Percentiles rank a stretch among this genome's conserved stretches.
These are phyloP conservation scores for Petrolisthes cinctipes DNA, from an alignment of 2,888 invertebrate species.

Conservation along the genomic window DNA sequence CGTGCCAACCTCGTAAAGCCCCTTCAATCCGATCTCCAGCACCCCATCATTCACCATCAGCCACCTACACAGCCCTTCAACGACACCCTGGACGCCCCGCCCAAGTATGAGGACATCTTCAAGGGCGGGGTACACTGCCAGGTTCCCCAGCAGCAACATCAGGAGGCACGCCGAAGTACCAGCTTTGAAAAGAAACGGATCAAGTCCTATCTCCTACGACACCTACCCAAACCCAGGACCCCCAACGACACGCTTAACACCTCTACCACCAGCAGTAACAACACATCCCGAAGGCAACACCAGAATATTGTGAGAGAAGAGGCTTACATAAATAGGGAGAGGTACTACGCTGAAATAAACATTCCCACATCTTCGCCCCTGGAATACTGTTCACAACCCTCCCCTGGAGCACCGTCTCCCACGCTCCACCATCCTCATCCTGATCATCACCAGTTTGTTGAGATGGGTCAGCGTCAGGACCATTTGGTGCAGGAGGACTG, in stretches of 20 bases:
- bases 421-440: not conserved
- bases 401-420: not conserved
- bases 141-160: not conserved
- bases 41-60: not conserved
- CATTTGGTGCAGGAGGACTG: not conserved
- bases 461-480: not conserved
- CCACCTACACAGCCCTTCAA: not conserved
- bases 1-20: conserved; percentile 17
- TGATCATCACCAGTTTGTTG: not conserved
- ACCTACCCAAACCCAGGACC: conserved; percentile 25
- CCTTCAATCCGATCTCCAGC: not conserved
- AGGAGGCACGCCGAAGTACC: not conserved
- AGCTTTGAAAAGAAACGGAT: conserved; percentile 24
- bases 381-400: not conserved
- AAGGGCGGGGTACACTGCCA: not conserved
- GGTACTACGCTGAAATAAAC: conserved; percentile 28
- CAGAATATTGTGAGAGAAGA: no score
- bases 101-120: conserved; percentile 53
- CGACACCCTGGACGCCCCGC: conserved; percentile 42
- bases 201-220: conserved; percentile 40
- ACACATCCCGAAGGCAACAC: no score
- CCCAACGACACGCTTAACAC: not conserved
- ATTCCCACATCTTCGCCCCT: conserved; percentile 21
- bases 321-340: not conserved
- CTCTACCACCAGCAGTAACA: not conserved